Evolutionary conservation across 2,113 vertebrate genomes (phyloP).

Genomic region (Malaclemys terrapin): DNA sequence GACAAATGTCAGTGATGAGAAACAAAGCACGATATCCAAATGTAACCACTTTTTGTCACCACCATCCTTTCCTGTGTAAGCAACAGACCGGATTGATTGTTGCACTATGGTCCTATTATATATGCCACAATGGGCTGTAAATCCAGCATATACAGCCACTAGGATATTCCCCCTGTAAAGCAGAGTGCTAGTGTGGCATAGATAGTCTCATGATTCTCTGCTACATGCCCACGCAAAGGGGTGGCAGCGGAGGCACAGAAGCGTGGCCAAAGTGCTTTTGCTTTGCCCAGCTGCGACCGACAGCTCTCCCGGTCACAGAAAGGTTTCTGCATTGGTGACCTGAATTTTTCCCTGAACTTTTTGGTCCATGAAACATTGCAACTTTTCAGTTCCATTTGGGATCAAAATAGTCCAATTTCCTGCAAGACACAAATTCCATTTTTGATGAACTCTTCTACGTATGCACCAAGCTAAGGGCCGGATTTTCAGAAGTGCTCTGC

Average conservation of each 20-base stretch:
- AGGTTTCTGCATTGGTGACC: not conserved
- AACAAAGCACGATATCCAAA: not conserved
- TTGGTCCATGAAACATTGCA: not conserved
- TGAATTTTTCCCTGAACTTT: not conserved
- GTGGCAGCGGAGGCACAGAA: too few relatives aligned
- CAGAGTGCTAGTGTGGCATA: not conserved
- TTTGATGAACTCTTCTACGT: not conserved
- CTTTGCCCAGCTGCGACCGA: too few relatives aligned
- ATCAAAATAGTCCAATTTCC: not conserved
- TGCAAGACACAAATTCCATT: not conserved
- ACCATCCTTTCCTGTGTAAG: too few relatives aligned
- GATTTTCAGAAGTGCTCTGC: not conserved
- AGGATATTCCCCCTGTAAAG: not conserved
- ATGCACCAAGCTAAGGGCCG: not conserved
- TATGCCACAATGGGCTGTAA: not conserved
- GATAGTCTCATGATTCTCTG: not conserved
- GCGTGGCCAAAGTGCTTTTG: not conserved
- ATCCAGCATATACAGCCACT: not conserved
- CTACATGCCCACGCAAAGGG: not conserved
- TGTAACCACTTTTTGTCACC: not conserved
- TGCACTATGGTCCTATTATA: not conserved
- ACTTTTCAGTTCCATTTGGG: not conserved
- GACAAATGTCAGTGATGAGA: not conserved
- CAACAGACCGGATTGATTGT: not conserved
- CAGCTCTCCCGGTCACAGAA: not conserved